Evolutionary conservation across 2,888 invertebrate genomes (phyloP).

Genomic region (Prosopocoilus inquinatus): DNA sequence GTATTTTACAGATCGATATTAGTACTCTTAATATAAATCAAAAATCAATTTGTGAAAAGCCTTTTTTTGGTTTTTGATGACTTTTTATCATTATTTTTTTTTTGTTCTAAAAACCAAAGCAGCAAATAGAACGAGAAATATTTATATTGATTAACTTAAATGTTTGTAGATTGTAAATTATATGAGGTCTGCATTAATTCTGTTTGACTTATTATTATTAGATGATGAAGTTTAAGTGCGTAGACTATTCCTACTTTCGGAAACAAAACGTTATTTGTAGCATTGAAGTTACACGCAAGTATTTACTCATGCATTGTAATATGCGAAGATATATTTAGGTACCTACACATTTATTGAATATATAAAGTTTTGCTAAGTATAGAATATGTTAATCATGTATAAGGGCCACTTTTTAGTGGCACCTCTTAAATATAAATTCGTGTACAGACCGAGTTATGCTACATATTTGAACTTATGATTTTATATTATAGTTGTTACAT

Average conservation of each 20-base stretch:
- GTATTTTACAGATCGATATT: slow-evolving; percentile 8
- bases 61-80: background rate
- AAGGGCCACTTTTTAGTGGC: no score
- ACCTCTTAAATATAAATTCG: no score
- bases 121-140: background rate
- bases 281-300: background rate
- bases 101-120: no score
- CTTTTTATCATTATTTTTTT: no score
- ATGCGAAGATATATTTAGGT: slow-evolving; percentile 6
- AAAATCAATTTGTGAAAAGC: background rate
- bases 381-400: slow-evolving; percentile 5
- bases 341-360: slow-evolving; percentile 5
- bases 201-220: slow-evolving; percentile 11
- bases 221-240: background rate
- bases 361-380: slow-evolving; percentile 11
- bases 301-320: slow-evolving; percentile 5
- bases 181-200: slow-evolving; percentile 4
- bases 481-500: slow-evolving; percentile 20
- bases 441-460: slow-evolving; percentile 15
- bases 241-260: slow-evolving; percentile 6
- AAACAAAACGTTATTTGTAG: background rate
- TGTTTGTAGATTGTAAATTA: slow-evolving; percentile 13
- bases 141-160: slow-evolving; percentile 8
- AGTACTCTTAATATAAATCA: slow-evolving; percentile 5
- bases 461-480: slow-evolving; percentile 15